Evolutionary conservation across 1,140 invertebrate species (phyloP), one percentile per base, ranked within the genome.

Genomic region (Tetranychus cinnabarinus): DNA sequence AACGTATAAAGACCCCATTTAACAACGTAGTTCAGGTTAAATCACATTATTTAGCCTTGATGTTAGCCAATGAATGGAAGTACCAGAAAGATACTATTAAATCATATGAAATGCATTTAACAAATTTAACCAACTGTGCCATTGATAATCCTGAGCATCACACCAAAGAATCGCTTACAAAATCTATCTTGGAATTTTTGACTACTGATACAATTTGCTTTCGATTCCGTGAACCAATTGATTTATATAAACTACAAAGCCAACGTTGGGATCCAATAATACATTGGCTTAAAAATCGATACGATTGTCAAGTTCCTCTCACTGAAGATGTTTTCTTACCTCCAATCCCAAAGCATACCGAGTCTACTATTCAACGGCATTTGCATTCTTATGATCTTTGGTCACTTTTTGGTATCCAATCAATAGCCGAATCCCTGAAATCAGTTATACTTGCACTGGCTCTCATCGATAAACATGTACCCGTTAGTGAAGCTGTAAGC

Each of bases 361-460:
- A 13, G 36, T 31, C 58, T 0, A 64, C n/a, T 42, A 37, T 65
- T 2, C n/a, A 15, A 46, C 39, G 50, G 23, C 55, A 65, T 48
- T 52, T 65, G n/a, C 15, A 15, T 39, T 65, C 62, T 45, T 61
- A 57, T 35, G 54, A 61, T 34, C 2, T n/a, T 6, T 61, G 48
- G 47, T 58, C 64, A 35, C 34, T 65, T n/a, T 10, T 36, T 47
- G 90, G 88, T 62, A 83, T 88, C 66, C 76, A 80, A 58, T 92
- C 84, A 76, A 86, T 82, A 42, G 80, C 85, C 2, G 91, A 96
- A 69, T 80, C 84, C n/a, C 69, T 96, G 1, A 96, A 95, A 75
- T 97, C 91, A 8, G 77, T 91, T 31, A 80, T 97, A 54, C 70
- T 97, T 56, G 82, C 85, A 60, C 72, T 87, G 67, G 86, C 87